A percentile compares a stretch with the other conserved stretches of the same genome.
Evolutionary conservation across 2,888 invertebrate species (phyloP).

Genomic region (Esperia sulphurella): DNA sequence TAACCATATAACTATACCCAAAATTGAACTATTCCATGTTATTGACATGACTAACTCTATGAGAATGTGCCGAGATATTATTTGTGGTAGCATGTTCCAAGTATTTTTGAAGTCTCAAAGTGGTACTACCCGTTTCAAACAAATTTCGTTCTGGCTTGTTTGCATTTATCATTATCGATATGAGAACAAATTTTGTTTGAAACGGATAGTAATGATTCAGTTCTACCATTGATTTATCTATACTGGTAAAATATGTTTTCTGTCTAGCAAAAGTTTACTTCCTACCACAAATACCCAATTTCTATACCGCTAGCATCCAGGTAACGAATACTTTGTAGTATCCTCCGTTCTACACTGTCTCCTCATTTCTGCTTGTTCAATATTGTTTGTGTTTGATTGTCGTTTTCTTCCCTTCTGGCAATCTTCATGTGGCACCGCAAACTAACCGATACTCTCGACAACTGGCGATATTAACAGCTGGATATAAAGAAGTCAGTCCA

Average conservation of each 20-base stretch:
- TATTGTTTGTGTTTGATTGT: slow-evolving; percentile 68
- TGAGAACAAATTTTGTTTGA: too few species aligned
- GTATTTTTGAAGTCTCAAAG: slow-evolving; percentile 13
- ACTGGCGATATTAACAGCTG: slow-evolving; percentile 68
- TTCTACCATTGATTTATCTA: slow-evolving; percentile 11
- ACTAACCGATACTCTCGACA: slow-evolving; percentile 60
- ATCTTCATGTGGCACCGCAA: slow-evolving; percentile 73
- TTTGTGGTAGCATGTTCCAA: slow-evolving; percentile 60
- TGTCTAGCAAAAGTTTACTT: neutral
- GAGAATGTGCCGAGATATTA: slow-evolving; percentile 54
- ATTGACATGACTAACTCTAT: slow-evolving; percentile 48
- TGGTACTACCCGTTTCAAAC: neutral
- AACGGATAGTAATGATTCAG: too few species aligned
- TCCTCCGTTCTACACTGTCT: slow-evolving; percentile 22
- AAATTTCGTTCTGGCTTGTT: slow-evolving; percentile 16
- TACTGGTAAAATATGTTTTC: neutral
- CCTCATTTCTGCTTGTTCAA: slow-evolving; percentile 58
- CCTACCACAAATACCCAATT: slow-evolving; percentile 21
- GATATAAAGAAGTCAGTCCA: slow-evolving; percentile 76
- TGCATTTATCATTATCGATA: slow-evolving; percentile 19
- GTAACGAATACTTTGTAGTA: neutral
- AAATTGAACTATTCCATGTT: slow-evolving; percentile 24
- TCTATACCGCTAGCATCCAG: slow-evolving; percentile 11
- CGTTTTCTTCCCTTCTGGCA: slow-evolving; percentile 78
- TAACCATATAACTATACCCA: slow-evolving; percentile 39